These are phyloP conservation scores for Camarhynchus parvulus DNA, from an alignment of 2,113 vertebrate genomes.

Conservation along the genomic window DNA sequence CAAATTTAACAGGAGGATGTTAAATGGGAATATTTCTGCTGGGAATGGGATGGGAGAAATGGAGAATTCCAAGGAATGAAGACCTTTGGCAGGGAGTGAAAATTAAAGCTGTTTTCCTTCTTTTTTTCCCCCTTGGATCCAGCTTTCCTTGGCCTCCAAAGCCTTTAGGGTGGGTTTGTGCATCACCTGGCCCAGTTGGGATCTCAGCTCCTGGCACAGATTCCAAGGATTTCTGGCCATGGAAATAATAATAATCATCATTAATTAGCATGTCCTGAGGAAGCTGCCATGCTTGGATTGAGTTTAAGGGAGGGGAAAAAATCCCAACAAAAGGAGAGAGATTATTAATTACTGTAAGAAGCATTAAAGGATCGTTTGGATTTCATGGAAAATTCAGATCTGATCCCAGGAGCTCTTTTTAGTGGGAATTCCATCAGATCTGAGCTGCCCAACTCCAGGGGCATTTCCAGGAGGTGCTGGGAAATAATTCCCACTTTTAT, in stretches of 20 bases:
- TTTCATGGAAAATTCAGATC: not conserved
- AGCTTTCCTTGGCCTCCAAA: not conserved
- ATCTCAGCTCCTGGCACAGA: not conserved
- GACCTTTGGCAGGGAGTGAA: not conserved
- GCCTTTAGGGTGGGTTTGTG: not conserved
- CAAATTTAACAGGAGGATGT: not conserved
- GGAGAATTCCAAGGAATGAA: not conserved
- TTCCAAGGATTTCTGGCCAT: not conserved
- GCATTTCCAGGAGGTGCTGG: not conserved
- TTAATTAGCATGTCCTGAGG: not conserved
- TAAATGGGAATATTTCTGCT: not conserved
- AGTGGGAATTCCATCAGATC: not conserved
- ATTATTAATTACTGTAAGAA: not conserved
- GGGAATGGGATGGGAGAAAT: not conserved
- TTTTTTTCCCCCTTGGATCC: not conserved
- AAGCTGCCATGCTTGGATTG: not conserved
- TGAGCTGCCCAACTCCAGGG: not conserved
- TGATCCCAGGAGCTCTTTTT: not conserved
- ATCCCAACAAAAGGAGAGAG: not conserved
- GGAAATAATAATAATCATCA: not conserved
- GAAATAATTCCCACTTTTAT: accelerated
- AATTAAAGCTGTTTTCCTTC: not conserved
- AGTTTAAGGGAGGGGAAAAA: not conserved
- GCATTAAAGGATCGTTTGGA: not conserved
- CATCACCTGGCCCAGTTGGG: not conserved